Conservation (phyloP, 2,888 invertebrate species). For the Orchestes rusci region DNA sequence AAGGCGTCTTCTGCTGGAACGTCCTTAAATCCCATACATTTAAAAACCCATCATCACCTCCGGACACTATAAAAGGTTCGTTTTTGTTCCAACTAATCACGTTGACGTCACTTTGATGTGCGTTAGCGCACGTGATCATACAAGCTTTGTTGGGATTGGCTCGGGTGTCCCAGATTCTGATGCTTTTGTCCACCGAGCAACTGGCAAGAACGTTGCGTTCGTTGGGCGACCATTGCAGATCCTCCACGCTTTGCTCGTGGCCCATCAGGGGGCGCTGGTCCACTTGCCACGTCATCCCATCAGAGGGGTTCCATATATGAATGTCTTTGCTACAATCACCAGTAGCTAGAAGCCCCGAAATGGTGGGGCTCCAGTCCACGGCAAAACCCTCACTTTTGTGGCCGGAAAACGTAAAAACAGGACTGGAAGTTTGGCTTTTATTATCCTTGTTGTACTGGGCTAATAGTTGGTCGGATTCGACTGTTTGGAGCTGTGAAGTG, state of each 20-base stretch:
- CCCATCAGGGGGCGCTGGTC: constrained; percentile 83
- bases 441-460: constrained; percentile 57
- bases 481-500: constrained; percentile 67
- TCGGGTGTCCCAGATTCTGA: constrained; percentile 94
- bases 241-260: constrained; percentile 92
- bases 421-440: constrained; percentile 49
- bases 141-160: constrained; percentile 81
- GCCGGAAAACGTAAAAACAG: constrained; percentile 82
- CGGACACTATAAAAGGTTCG: constrained; percentile 84
- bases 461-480: constrained; percentile 62
- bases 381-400: constrained; percentile 94
- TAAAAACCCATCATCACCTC: constrained; percentile 90
- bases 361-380: constrained; percentile 83
- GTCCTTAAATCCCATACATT: constrained; percentile 94
- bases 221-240: constrained; percentile 97
- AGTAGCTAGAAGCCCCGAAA: constrained; percentile 78
- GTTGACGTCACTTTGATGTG: constrained; percentile 91
- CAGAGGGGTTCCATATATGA: constrained; percentile 83
- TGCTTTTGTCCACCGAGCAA: constrained; percentile 81
- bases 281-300: constrained; percentile 73
- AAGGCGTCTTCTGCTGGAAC: constrained; percentile 68
- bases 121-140: constrained; percentile 78
- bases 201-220: constrained; percentile 84
- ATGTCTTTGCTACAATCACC: constrained; percentile 93
- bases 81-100: constrained; percentile 95